Evolutionary conservation across 1,140 invertebrate species (phyloP).

Genomic region (Pseudomyrmex dendroicus): DNA sequence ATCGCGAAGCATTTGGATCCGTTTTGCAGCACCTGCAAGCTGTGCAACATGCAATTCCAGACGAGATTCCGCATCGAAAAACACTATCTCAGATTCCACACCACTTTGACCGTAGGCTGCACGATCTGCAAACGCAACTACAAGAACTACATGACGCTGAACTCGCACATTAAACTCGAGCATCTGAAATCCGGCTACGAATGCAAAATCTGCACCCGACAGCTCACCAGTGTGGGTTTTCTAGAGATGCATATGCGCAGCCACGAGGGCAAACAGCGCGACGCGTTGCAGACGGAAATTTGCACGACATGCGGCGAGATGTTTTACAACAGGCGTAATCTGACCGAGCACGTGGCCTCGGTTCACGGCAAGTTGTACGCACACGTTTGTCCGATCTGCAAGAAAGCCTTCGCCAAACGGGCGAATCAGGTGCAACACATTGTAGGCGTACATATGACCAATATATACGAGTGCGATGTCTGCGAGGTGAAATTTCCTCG

Average conservation of each 20-base stretch:
- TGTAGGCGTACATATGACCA: conserved; percentile 32
- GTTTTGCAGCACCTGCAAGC: conserved; percentile 24
- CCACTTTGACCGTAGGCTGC: conserved; percentile 21
- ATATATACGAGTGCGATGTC: conserved; percentile 35
- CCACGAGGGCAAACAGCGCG: not conserved
- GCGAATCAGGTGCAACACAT: conserved; percentile 38
- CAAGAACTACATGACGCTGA: not conserved
- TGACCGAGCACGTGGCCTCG: conserved; percentile 5
- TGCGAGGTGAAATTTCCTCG: conserved; percentile 29
- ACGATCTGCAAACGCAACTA: conserved; percentile 39
- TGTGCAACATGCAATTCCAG: conserved; percentile 31
- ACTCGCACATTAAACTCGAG: conserved; percentile 19
- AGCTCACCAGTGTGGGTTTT: not conserved
- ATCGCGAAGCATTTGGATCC: conserved; percentile 34
- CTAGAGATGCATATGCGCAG: conserved; percentile 30
- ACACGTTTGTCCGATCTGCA: conserved; percentile 32
- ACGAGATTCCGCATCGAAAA: conserved; percentile 19
- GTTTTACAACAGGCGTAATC: conserved; percentile 19
- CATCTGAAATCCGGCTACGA: conserved; percentile 44
- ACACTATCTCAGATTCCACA: conserved; percentile 31
- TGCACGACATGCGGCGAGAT: conserved; percentile 40
- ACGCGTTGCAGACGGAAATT: not conserved
- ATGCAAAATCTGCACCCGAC: conserved; percentile 37
- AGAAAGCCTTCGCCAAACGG: conserved; percentile 34
- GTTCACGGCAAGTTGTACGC: conserved; percentile 24